These are phyloP conservation scores for Hyposmocoma kahamanoa DNA, from an alignment of 1,140 invertebrate species.

Conservation along the genomic window DNA sequence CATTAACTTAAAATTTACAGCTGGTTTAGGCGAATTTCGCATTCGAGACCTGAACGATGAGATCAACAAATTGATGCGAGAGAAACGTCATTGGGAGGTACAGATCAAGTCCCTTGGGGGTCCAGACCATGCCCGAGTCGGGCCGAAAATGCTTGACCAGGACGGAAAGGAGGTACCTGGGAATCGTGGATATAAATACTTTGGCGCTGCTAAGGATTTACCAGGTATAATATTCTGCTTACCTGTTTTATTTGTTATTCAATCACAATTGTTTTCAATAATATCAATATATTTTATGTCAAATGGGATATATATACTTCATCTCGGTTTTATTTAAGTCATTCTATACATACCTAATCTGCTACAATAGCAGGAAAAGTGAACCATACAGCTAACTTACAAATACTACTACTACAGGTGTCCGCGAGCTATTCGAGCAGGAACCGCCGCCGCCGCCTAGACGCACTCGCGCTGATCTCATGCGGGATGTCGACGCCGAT, in stretches of 20 bases:
- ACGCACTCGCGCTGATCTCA: constrained; percentile 96
- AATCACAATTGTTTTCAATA: too few relatives aligned
- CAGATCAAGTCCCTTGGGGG: constrained; percentile 97
- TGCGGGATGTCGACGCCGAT: constrained; percentile 98
- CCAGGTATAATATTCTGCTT: constrained; percentile 86
- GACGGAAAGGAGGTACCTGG: constrained; percentile 98
- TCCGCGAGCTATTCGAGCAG: constrained; percentile 97
- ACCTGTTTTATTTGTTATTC: too few relatives aligned
- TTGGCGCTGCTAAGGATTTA: constrained; percentile 98
- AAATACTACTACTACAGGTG: constrained; percentile 80
- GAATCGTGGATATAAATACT: constrained; percentile 99
- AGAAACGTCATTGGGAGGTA: constrained; percentile 98
- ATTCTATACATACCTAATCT: too few relatives aligned
- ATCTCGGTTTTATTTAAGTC: too few relatives aligned
- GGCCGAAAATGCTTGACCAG: constrained; percentile 95
- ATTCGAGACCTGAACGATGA: constrained; percentile 99
- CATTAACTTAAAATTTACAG: too few relatives aligned
- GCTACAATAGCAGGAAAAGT: too few relatives aligned
- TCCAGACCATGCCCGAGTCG: constrained; percentile 93
- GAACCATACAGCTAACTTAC: too few relatives aligned
- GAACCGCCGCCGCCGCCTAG: constrained; percentile 91
- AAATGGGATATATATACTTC: too few relatives aligned
- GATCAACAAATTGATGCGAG: constrained; percentile 97
- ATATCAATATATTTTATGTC: too few relatives aligned
- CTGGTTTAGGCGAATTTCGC: constrained; percentile 97